These are phyloP conservation scores for Atherinosoma microstoma DNA, from an alignment of 2,797 vertebrate species.

Conservation along the genomic window DNA sequence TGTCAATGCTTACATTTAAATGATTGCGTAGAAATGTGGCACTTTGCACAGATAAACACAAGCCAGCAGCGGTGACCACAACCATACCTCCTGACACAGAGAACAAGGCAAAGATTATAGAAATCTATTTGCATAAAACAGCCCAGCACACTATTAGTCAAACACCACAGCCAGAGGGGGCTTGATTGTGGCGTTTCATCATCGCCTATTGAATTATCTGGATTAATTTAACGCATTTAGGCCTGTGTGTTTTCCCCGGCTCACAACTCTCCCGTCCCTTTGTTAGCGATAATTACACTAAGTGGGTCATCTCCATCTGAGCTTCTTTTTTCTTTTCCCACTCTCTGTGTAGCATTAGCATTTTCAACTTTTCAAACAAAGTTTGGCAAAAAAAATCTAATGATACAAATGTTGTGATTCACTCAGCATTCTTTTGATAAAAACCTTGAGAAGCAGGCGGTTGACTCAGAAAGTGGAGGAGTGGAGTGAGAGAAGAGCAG, in stretches of 20 bases:
- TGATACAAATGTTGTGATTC: slow-evolving; percentile 74
- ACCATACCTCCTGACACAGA: slow-evolving; percentile 47
- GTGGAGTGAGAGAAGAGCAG: slow-evolving; percentile 59
- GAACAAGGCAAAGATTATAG: slow-evolving; percentile 69
- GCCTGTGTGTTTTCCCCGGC: slow-evolving; percentile 78
- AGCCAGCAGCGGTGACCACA: slow-evolving; percentile 55
- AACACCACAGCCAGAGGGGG: slow-evolving; percentile 72
- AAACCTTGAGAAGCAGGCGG: slow-evolving; percentile 62
- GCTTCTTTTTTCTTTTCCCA: slow-evolving; percentile 56
- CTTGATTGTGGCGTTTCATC: slow-evolving; percentile 82
- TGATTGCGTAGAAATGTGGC: slow-evolving; percentile 55
- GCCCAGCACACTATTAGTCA: slow-evolving; percentile 72
- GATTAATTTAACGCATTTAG: slow-evolving; percentile 85
- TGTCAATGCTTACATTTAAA: slow-evolving; percentile 51
- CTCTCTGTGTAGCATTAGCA: slow-evolving; percentile 60
- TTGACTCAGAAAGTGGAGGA: slow-evolving; percentile 79
- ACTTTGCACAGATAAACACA: slow-evolving; percentile 58
- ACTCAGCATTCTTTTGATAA: slow-evolving; percentile 60
- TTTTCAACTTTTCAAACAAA: slow-evolving; percentile 80
- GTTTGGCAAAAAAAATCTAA: slow-evolving; percentile 63
- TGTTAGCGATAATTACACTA: slow-evolving; percentile 82
- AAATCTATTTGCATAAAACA: slow-evolving; percentile 74
- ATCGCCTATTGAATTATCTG: slow-evolving; percentile 83
- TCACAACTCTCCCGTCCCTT: slow-evolving; percentile 77
- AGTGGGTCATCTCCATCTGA: slow-evolving; percentile 79